Percentiles rank a stretch among this genome's conserved stretches.
Evolutionary conservation across 1,140 invertebrate genomes (phyloP).

Genomic region (Drosophila suzukii): DNA sequence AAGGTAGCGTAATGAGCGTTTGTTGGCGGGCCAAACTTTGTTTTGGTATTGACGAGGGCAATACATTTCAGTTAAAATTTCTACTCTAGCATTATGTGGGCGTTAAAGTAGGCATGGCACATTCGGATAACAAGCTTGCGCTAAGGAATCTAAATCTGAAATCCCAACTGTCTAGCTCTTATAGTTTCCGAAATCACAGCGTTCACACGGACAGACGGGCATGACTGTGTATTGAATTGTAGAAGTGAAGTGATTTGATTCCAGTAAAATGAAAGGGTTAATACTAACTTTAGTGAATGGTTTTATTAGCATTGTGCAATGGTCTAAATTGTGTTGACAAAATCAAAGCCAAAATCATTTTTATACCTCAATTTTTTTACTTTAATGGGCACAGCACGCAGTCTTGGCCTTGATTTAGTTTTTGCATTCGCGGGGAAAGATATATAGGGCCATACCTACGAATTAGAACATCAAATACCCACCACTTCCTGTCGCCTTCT

Average conservation of each 20-base stretch:
- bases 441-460: conserved; percentile 39
- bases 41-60: no score
- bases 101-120: no score
- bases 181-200: no score
- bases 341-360: conserved; percentile 71
- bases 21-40: no score
- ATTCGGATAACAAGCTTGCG: no score
- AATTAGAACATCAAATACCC: conserved; percentile 16
- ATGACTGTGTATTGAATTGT: neutral
- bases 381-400: conserved; percentile 51
- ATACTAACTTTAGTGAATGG: conserved; percentile 73
- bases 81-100: no score
- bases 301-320: conserved; percentile 81
- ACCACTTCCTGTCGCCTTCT: neutral
- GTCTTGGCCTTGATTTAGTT: neutral
- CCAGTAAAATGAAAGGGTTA: conserved; percentile 21
- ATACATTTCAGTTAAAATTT: no score
- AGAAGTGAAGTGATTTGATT: neutral
- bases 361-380: conserved; percentile 41
- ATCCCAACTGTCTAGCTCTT: no score
- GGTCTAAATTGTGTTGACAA: conserved; percentile 68
- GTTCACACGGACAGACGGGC: no score
- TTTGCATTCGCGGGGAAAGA: conserved; percentile 50
- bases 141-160: no score
- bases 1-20: no score